phyloP scores from a whole-genome alignment of 2,113 vertebrate species.

The Gobius niger region DNA sequence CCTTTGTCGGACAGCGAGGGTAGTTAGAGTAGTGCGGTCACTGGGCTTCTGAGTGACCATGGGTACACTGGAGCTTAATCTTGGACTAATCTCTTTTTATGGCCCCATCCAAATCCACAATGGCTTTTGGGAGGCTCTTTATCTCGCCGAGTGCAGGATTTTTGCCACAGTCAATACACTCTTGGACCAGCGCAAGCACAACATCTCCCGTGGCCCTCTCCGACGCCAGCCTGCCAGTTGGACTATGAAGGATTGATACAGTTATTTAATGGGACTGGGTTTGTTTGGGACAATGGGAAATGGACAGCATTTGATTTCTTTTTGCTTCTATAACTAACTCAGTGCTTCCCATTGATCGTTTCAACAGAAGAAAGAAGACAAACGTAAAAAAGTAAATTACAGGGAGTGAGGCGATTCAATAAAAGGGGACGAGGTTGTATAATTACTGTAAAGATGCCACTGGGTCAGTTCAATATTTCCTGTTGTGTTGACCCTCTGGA shows the following conservation, averaged over 20 bases:
- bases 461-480: not conserved
- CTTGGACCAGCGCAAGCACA: slow-evolving; percentile 44
- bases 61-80: slow-evolving; percentile 28
- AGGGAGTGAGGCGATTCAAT: not conserved
- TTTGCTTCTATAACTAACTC: not conserved
- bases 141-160: slow-evolving; percentile 34
- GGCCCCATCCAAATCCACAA: slow-evolving; percentile 41
- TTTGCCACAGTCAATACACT: slow-evolving; percentile 42
- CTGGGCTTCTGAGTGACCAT: slow-evolving; percentile 25
- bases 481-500: not conserved
- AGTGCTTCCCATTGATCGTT: too few species aligned
- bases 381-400: not conserved
- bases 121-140: slow-evolving; percentile 43
- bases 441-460: not conserved
- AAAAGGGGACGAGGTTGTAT: not conserved
- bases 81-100: slow-evolving; percentile 49
- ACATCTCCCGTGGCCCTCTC: slow-evolving; percentile 26
- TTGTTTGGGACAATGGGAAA: not conserved
- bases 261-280: slow-evolving; percentile 6
- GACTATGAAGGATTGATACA: slow-evolving; percentile 22
- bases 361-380: too few species aligned
- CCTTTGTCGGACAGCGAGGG: not conserved
- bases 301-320: not conserved
- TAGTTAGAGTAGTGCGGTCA: slow-evolving; percentile 4
- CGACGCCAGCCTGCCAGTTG: slow-evolving; percentile 42